These are phyloP conservation scores for Brachionus rotundiformis DNA, from an alignment of 1,140 invertebrate species.

Conservation along the genomic window DNA sequence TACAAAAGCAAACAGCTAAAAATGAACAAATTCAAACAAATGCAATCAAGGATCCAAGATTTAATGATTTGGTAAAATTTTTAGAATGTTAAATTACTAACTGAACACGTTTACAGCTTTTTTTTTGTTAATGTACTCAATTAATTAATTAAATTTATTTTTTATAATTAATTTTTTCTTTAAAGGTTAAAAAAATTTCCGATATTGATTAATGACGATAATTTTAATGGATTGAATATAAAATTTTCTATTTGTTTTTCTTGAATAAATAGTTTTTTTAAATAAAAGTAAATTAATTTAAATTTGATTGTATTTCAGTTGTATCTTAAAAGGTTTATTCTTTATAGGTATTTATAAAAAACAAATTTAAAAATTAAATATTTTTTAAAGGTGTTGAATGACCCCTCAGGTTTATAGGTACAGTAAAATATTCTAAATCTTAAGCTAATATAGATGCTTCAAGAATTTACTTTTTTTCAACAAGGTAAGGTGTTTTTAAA, in stretches of 20 bases:
- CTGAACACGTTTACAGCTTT: not conserved
- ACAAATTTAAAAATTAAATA: too few species aligned
- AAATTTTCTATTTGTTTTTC: not conserved
- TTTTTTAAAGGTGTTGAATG: too few species aligned
- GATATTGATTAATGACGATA: not conserved
- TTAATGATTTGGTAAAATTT: slow-evolving; percentile 39
- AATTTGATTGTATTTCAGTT: too few species aligned
- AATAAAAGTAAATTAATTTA: too few species aligned
- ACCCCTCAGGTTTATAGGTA: too few species aligned
- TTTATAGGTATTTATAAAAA: too few species aligned
- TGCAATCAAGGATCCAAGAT: slow-evolving; percentile 26
- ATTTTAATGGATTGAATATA: not conserved
- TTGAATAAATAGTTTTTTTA: not conserved
- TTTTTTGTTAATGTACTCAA: not conserved
- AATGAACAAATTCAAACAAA: slow-evolving; percentile 26
- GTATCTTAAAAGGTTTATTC: too few species aligned
- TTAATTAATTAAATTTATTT: not conserved
- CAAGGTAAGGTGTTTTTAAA: too few species aligned
- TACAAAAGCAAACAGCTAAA: not conserved
- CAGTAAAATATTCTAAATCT: too few species aligned
- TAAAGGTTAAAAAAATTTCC: not conserved
- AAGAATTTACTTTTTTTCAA: too few species aligned
- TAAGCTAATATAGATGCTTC: too few species aligned
- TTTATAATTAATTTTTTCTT: not conserved
- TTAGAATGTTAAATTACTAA: not conserved